Conservation (phyloP, 2,113 vertebrate genomes). For the Miniopterus natalensis region DNA sequence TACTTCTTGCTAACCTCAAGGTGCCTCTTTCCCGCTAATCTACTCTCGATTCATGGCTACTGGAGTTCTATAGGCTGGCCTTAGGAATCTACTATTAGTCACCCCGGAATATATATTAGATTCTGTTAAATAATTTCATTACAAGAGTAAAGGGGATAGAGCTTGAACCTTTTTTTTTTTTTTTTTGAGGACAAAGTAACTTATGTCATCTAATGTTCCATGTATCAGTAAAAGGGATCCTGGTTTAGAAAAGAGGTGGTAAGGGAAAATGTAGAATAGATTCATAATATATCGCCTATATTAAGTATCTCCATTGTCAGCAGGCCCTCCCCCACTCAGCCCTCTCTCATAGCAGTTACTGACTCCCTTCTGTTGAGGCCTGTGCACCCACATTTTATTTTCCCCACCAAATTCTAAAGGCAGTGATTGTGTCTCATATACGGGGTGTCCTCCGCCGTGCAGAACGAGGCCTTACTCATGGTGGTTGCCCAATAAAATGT, state of each 20-base stretch:
- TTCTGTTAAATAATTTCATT: slow-evolving; percentile 4
- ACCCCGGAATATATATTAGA: background rate
- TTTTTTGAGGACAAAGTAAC: background rate
- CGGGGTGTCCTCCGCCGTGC: background rate
- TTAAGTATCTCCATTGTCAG: background rate
- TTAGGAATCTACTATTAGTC: background rate
- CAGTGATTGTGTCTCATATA: background rate
- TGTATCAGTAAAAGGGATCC: background rate
- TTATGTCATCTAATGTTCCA: background rate
- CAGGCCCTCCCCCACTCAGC: background rate
- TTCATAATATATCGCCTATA: background rate
- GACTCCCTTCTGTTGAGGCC: background rate
- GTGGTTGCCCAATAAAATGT: background rate
- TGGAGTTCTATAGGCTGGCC: background rate
- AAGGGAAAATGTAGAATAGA: background rate
- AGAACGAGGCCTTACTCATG: background rate
- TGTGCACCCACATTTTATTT: background rate
- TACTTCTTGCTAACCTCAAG: background rate
- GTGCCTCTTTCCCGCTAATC: background rate
- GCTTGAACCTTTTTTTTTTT: background rate
- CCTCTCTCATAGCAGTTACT: background rate
- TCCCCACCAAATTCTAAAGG: background rate
- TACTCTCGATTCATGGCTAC: background rate
- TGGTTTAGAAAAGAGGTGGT: background rate
- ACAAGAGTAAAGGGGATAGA: background rate